Percentiles rank a stretch among this genome's conserved stretches.
Conservation (phyloP, 2,888 invertebrate genomes). For the Dendrolimus pini region DNA sequence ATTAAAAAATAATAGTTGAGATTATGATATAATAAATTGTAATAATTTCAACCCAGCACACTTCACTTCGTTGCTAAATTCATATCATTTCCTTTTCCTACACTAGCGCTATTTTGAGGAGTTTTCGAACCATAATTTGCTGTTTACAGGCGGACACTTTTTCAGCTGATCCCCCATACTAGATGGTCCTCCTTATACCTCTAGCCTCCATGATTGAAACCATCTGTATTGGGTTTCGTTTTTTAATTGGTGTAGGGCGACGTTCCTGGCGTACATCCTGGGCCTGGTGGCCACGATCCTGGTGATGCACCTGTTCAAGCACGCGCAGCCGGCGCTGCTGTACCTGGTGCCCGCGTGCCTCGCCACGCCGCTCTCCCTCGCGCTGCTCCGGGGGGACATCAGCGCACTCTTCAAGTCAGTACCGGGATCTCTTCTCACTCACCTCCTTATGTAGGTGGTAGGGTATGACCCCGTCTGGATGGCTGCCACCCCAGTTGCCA, state of each 20-base stretch:
- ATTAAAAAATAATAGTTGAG: too few relatives aligned
- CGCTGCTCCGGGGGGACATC: slow-evolving; percentile 92
- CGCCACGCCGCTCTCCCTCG: slow-evolving; percentile 91
- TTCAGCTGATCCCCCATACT: not conserved
- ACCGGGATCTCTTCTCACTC: not conserved
- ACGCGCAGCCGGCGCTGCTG: slow-evolving; percentile 97
- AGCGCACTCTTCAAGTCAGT: slow-evolving; percentile 93
- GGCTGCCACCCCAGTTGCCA: too few relatives aligned
- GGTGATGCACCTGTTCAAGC: slow-evolving; percentile 98
- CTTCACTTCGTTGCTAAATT: too few relatives aligned
- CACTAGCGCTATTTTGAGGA: too few relatives aligned
- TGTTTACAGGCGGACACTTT: too few relatives aligned
- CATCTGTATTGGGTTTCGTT: not conserved
- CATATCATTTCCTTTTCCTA: too few relatives aligned
- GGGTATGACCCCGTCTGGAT: too few relatives aligned
- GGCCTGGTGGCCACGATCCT: slow-evolving; percentile 96
- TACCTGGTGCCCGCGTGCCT: slow-evolving; percentile 98
- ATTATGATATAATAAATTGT: too few relatives aligned
- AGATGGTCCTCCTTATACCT: too few relatives aligned
- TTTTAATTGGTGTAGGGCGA: slow-evolving; percentile 62
- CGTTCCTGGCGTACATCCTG: slow-evolving; percentile 94
- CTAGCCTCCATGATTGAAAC: not conserved
- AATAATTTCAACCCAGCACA: too few relatives aligned
- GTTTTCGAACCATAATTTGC: too few relatives aligned
- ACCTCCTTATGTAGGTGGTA: not conserved